A percentile compares a stretch with the other conserved stretches of the same genome.
These are phyloP conservation scores for Boulengeromyrus knoepffleri DNA, from an alignment of 2,113 vertebrate genomes.

Conservation along the genomic window DNA sequence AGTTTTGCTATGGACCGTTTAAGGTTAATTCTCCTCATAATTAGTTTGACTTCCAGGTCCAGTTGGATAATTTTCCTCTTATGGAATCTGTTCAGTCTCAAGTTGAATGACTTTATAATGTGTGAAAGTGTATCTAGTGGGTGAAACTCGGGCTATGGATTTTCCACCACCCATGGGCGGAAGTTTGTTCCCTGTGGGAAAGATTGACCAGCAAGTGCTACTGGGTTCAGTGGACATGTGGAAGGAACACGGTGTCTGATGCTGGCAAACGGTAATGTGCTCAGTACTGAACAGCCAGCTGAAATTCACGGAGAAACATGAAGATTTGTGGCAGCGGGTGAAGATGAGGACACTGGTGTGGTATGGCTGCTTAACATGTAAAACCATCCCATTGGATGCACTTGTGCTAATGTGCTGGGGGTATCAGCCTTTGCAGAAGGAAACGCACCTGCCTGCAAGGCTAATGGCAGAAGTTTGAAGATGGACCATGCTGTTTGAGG, in stretches of 20 bases:
- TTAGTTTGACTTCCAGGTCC: neutral
- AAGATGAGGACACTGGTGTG: neutral
- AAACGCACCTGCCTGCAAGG: neutral
- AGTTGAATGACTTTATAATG: neutral
- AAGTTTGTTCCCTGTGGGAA: slow-evolving; percentile 2
- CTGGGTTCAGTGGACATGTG: neutral
- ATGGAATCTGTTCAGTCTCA: neutral
- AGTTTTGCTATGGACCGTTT: neutral
- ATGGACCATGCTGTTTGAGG: neutral
- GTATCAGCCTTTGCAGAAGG: neutral
- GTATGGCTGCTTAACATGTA: neutral
- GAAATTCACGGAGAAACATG: neutral
- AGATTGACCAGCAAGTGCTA: neutral
- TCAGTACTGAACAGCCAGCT: neutral
- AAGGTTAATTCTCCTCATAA: neutral
- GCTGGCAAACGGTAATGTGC: neutral
- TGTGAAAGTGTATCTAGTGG: neutral
- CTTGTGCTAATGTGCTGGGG: neutral
- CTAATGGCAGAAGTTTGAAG: neutral
- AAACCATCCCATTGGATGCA: neutral
- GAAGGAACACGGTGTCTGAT: neutral
- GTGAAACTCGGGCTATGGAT: neutral
- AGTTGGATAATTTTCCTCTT: neutral
- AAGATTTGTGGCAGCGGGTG: neutral
- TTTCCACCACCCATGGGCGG: neutral